A percentile compares a stretch with the other conserved stretches of the same genome.
Evolutionary conservation across 64 coral and sea anemone genomes (phyloP).

Genomic region (Montipora capricornis): DNA sequence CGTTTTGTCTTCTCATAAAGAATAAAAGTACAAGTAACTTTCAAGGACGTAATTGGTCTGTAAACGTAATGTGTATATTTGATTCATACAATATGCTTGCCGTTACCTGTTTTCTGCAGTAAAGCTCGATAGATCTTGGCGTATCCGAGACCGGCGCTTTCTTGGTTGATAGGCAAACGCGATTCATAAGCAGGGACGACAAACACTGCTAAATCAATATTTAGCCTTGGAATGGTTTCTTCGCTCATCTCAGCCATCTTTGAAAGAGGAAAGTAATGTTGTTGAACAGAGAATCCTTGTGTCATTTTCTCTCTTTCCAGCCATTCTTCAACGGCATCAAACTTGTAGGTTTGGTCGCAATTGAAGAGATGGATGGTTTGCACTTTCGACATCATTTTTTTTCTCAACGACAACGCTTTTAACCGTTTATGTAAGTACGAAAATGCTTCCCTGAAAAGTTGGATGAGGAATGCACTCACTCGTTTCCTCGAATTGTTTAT

Average conservation of each 20-base stretch:
- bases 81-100: too few relatives aligned
- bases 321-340: slow-evolving; percentile 47
- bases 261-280: slow-evolving; percentile 59
- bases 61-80: too few relatives aligned
- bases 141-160: slow-evolving; percentile 69
- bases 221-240: background rate
- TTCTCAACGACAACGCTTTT: background rate
- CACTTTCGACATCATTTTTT: background rate
- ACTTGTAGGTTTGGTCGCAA: slow-evolving; percentile 73
- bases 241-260: slow-evolving; percentile 52
- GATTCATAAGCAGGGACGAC: slow-evolving; percentile 88
- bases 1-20: background rate
- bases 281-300: background rate
- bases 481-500: background rate
- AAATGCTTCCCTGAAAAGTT: background rate
- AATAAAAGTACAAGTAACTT: background rate
- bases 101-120: slow-evolving; percentile 44
- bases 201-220: slow-evolving; percentile 72
- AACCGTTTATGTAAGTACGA: background rate
- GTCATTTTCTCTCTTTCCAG: background rate
- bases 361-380: slow-evolving; percentile 71
- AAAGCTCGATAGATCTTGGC: slow-evolving; percentile 72
- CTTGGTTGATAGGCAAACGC: slow-evolving; percentile 69
- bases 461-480: background rate
- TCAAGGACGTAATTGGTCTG: too few relatives aligned